phyloP scores from a whole-genome alignment of 2,797 vertebrate genomes.

The Phataginus tetradactyla region DNA sequence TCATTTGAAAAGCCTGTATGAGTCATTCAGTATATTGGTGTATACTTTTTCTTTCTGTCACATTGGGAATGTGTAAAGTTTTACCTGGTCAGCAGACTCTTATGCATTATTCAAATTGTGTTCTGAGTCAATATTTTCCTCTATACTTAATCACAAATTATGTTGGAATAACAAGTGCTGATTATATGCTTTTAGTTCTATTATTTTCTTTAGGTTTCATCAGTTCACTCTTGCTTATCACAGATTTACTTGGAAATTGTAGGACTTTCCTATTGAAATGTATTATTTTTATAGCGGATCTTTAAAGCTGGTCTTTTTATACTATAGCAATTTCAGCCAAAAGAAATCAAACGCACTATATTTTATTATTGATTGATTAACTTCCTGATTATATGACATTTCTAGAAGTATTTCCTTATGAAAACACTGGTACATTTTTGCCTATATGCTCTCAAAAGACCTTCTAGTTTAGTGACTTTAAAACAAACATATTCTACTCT shows the following conservation, averaged over 20 bases:
- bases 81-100: background rate
- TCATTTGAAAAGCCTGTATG: background rate
- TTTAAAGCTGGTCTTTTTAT: background rate
- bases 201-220: slow-evolving; percentile 10
- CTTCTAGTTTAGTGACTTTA: background rate
- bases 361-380: background rate
- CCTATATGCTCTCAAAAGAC: background rate
- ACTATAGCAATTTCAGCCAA: background rate
- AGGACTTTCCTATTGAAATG: background rate
- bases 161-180: background rate
- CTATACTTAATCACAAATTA: background rate
- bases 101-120: background rate
- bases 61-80: background rate
- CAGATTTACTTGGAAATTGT: slow-evolving; percentile 38
- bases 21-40: background rate
- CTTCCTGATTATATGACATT: background rate
- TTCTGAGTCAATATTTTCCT: background rate
- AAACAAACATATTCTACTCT: background rate
- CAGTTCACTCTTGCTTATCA: background rate
- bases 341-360: background rate
- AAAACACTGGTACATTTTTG: background rate
- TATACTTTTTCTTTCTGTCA: background rate
- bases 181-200: background rate
- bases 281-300: background rate
- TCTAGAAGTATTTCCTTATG: background rate